Evolutionary conservation across 2,113 vertebrate species (phyloP), one percentile per base, ranked within the genome.

Genomic region (Mesoclemmys tuberculata): DNA sequence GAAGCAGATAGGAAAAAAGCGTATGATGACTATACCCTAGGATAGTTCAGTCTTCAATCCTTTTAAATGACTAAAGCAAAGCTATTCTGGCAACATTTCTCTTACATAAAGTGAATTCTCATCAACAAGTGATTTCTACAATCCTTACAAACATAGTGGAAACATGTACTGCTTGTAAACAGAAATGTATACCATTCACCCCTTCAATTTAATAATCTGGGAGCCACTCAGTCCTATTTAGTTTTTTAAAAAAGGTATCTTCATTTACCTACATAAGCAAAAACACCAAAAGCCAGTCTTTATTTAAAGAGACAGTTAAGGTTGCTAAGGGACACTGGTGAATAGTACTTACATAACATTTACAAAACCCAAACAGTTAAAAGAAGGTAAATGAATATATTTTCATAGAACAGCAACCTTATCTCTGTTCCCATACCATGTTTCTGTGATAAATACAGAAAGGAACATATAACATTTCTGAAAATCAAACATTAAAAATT

Each of bases 401-500:
- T 51, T 87, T 77, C 35, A 68, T 21, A 8, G 38, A 75, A 75
- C 24, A 80, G 93, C 89, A 90, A 61, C 55, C 4, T 84, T 48
- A 79, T 38, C 49, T 90, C 54, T 64, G 3, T 7, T 26, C 71
- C 22, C 82, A 94, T 56, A 68, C 10, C 0, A 8, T 74, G 90
- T 94, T 80, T 84, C 93, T 38, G 35, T 3, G 22, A 88, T 22
- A 48, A 86, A 26, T 12, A 96, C n/a, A 97, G 97, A 71, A 92
- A 88, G 89, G 56, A 95, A 88, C 48, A 89, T 51, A 74, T 44
- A 44, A 2, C 83, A 41, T 29, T 87, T 95, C 87, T 54, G 78
- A 93, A 96, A 19, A 82, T 44, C 19, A 26, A 74, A 74, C 38
- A 2, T 74, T 21, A 41, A 64, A 31, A 68, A 68, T 68, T 38